Evolutionary conservation across 2,797 vertebrate genomes (phyloP), one percentile per base, ranked within the genome.

Genomic region (Sebastes nivosus): DNA sequence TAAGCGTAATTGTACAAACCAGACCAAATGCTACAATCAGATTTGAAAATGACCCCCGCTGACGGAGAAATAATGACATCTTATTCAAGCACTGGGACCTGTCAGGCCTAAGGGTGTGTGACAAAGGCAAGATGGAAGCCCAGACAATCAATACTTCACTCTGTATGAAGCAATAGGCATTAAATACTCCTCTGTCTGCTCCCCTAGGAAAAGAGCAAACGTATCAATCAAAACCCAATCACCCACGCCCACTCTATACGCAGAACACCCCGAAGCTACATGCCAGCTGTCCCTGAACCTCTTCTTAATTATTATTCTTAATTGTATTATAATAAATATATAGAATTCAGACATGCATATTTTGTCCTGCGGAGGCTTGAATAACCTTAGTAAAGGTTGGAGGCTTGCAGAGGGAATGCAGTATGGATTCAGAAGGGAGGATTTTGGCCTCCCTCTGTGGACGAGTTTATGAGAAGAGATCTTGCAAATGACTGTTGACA

Each of bases 401-500:
- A 70, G 34, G 61, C 52, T 75, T 36, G n/a, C 42, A 58, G 20
- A 72, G 61, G 6, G 64, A 72, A 66, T 27, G 46, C 25, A 14
- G 73, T 55, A 81, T 67, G 42, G 79, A 86, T 87, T 88, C 69
- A 73, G 72, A 8, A 10, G 76, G 84, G 77, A 86, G 80, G 77
- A 65, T 79, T 86, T 78, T 66, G 75, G 68, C 75, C 69, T 84
- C 77, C 65, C 77, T 87, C 77, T 81, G 75, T 67, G 85, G 83
- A 88, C 67, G 80, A 85, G 82, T 90, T 89, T 92, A 93, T 94
- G 92, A 93, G 88, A 88, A 88, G 88, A 83, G 79, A 84, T 92
- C 87, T 90, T 68, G 85, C 88, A 94, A 94, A 94, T 93, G 88
- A 89, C 87, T 93, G 91, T 92, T 92, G 94, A 94, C 94, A 93